Evolutionary conservation across 2,113 vertebrate species (phyloP).

Genomic region (Chunga burmeisteri): DNA sequence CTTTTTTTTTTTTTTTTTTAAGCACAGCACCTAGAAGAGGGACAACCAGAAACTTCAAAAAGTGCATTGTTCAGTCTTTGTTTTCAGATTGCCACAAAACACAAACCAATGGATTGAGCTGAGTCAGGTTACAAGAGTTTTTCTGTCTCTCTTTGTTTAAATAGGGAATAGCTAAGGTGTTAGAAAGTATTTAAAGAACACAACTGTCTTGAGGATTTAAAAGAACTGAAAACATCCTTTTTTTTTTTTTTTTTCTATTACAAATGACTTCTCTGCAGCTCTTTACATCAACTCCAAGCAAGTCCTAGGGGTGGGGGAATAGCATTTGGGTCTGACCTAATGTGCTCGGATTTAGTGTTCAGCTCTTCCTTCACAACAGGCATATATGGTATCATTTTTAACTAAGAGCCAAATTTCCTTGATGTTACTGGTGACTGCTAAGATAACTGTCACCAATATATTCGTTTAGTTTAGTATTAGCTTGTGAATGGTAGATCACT

Average conservation of each 20-base stretch:
- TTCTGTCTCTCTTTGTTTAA: background rate
- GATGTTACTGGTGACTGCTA: background rate
- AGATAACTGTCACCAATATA: background rate
- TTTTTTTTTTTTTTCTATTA: background rate
- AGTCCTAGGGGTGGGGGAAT: background rate
- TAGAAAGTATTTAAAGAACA: background rate
- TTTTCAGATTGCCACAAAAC: background rate
- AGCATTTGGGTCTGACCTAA: background rate
- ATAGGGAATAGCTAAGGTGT: background rate
- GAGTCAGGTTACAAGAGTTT: background rate
- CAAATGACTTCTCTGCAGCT: background rate
- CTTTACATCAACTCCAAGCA: background rate
- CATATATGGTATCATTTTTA: background rate
- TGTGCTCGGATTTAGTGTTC: accelerated
- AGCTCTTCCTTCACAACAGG: background rate
- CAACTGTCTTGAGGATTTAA: background rate
- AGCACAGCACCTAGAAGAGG: background rate
- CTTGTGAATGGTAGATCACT: background rate
- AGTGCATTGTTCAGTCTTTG: background rate
- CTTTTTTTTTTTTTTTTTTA: background rate
- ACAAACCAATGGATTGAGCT: background rate
- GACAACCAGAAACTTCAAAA: background rate
- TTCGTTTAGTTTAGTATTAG: background rate
- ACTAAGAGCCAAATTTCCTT: background rate
- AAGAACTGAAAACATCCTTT: background rate